Evolutionary conservation across 1,140 invertebrate species (phyloP).

Genomic region (Camponotus floridanus): DNA sequence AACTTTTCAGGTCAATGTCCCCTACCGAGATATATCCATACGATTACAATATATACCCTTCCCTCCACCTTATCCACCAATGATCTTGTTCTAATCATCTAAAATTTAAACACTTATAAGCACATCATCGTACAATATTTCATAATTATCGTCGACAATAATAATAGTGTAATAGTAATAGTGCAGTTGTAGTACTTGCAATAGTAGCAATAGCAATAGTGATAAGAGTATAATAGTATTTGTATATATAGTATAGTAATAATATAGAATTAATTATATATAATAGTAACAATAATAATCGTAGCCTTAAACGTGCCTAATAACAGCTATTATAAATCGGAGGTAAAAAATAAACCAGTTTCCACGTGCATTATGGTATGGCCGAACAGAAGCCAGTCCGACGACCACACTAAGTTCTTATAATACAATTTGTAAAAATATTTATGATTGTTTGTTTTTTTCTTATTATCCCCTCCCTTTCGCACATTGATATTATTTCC

Average conservation of each 20-base stretch:
- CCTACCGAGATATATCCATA: constrained; percentile 75
- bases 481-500: constrained; percentile 37
- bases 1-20: constrained; percentile 85
- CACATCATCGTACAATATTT: constrained; percentile 73
- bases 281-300: constrained; percentile 79
- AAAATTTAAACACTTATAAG: constrained; percentile 79
- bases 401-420: constrained; percentile 76
- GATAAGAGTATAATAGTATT: constrained; percentile 72
- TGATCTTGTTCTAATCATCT: constrained; percentile 77
- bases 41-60: constrained; percentile 71
- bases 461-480: constrained; percentile 54
- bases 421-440: constrained; percentile 78
- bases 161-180: constrained; percentile 74
- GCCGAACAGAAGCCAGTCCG: constrained; percentile 69
- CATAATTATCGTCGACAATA: constrained; percentile 76
- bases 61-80: constrained; percentile 75
- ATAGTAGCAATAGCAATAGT: constrained; percentile 72
- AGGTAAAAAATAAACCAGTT: constrained; percentile 79
- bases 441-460: constrained; percentile 45
- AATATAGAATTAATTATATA: constrained; percentile 78
- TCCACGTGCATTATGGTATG: constrained; percentile 65
- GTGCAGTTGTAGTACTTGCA: constrained; percentile 66
- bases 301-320: constrained; percentile 73
- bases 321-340: constrained; percentile 77
- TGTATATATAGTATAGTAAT: constrained; percentile 69